Evolutionary conservation across 2,888 invertebrate genomes (phyloP).

Genomic region (Linnaemya vulpina): DNA sequence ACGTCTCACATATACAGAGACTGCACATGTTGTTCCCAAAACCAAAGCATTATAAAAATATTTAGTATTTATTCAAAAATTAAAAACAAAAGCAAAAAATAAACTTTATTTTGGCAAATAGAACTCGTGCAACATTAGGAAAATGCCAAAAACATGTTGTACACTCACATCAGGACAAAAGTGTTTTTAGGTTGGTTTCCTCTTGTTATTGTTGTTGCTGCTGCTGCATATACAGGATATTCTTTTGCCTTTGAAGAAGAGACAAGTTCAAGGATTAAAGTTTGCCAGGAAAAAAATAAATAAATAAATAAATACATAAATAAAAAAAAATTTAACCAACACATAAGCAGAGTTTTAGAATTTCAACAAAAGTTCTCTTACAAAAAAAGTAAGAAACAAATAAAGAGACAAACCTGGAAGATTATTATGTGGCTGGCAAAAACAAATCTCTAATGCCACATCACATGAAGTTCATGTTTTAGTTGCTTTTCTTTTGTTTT

Average conservation of each 20-base stretch:
- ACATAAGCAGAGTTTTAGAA: constrained; percentile 23
- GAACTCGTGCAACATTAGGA: constrained; percentile 39
- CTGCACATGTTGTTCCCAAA: constrained; percentile 23
- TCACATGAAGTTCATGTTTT: constrained; percentile 40
- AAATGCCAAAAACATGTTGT: constrained; percentile 31
- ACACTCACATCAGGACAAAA: constrained; percentile 42
- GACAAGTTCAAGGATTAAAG: constrained; percentile 79
- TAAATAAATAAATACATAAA: too few relatives aligned
- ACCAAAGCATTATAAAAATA: constrained; percentile 66
- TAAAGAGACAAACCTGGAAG: constrained; percentile 36
- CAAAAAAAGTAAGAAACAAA: background rate
- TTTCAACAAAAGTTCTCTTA: constrained; percentile 36
- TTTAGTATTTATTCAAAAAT: constrained; percentile 57
- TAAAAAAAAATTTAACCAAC: too few relatives aligned
- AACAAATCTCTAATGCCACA: constrained; percentile 47
- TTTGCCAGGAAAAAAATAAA: constrained; percentile 69
- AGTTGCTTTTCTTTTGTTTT: constrained; percentile 6
- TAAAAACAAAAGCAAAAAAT: constrained; percentile 31
- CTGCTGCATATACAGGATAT: constrained; percentile 44
- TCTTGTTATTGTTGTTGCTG: too few relatives aligned
- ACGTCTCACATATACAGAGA: background rate
- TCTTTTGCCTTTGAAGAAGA: constrained; percentile 60
- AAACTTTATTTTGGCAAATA: constrained; percentile 54
- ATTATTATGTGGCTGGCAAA: constrained; percentile 61
- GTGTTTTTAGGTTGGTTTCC: constrained; percentile 63